Percentiles rank a stretch among this genome's conserved stretches.
phyloP scores from a whole-genome alignment of 2,888 invertebrate genomes.

The Tryphoninae sp. region DNA sequence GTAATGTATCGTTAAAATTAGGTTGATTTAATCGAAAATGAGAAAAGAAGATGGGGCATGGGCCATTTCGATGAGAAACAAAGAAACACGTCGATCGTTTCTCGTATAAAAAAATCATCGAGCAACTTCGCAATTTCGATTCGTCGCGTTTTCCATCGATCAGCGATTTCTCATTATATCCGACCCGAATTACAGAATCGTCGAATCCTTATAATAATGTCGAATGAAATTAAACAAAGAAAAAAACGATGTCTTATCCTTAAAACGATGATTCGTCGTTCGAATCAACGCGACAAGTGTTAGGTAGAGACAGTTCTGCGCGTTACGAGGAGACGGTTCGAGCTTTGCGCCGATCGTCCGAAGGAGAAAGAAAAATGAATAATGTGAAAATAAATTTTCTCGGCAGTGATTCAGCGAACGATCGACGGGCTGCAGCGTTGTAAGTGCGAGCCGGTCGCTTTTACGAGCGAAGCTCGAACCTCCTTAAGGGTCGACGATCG shows the following conservation, averaged over 20 bases:
- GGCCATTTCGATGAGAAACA: neutral
- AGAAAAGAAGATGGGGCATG: neutral
- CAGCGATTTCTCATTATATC: neutral
- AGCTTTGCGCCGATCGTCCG: constrained; percentile 46
- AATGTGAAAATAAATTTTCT: neutral
- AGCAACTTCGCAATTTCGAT: constrained; percentile 8
- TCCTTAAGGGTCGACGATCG: constrained; percentile 77
- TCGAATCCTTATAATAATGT: no score
- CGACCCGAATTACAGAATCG: neutral
- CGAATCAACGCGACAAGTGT: constrained; percentile 14
- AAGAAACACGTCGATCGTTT: neutral
- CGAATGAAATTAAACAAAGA: neutral
- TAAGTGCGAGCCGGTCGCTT: constrained; percentile 14
- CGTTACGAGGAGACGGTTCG: constrained; percentile 72
- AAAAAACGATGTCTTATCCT: neutral
- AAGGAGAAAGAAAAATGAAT: neutral
- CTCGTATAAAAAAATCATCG: neutral
- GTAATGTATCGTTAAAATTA: constrained; percentile 5
- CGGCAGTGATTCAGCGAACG: constrained; percentile 46
- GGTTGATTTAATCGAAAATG: neutral
- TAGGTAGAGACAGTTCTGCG: constrained; percentile 74
- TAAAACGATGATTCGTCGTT: constrained; percentile 6
- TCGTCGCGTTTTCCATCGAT: neutral
- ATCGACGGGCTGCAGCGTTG: neutral
- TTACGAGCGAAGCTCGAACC: constrained; percentile 46